Evolutionary conservation across 2,797 vertebrate genomes (phyloP).

Genomic region (Serranus cabrilla): DNA sequence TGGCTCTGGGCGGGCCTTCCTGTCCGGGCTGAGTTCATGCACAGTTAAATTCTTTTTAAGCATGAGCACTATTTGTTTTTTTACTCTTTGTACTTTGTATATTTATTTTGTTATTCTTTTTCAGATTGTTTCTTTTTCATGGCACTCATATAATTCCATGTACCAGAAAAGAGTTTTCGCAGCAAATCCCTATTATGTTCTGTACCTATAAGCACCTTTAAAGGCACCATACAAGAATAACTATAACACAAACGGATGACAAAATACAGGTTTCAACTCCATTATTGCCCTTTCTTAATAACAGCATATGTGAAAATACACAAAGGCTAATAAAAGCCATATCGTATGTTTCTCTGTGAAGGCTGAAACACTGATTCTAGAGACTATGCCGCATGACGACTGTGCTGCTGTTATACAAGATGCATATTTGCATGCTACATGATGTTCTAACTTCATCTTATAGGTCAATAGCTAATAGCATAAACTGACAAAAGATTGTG

Average conservation of each 20-base stretch:
- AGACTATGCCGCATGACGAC: slow-evolving; percentile 2
- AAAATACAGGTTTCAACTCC: neutral
- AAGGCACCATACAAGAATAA: neutral
- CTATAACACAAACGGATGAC: neutral
- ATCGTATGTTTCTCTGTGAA: neutral
- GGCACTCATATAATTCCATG: no score
- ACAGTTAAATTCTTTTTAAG: no score
- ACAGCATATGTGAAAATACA: neutral
- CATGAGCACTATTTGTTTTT: no score
- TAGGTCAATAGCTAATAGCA: neutral
- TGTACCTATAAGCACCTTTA: neutral
- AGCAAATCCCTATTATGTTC: neutral
- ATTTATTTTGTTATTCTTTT: no score
- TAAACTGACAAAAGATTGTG: neutral
- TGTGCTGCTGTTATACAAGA: slow-evolving; percentile 3
- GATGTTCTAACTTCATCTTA: neutral
- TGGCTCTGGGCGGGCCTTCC: no score
- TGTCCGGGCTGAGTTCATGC: no score
- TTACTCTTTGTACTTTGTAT: no score
- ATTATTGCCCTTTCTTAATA: neutral
- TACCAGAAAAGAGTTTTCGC: no score
- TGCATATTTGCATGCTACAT: slow-evolving; percentile 1
- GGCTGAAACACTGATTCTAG: neutral
- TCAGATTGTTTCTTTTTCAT: no score
- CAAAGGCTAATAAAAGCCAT: neutral